Evolutionary conservation across 2,888 invertebrate species (phyloP).

Genomic region (Nomada goodeniana): DNA sequence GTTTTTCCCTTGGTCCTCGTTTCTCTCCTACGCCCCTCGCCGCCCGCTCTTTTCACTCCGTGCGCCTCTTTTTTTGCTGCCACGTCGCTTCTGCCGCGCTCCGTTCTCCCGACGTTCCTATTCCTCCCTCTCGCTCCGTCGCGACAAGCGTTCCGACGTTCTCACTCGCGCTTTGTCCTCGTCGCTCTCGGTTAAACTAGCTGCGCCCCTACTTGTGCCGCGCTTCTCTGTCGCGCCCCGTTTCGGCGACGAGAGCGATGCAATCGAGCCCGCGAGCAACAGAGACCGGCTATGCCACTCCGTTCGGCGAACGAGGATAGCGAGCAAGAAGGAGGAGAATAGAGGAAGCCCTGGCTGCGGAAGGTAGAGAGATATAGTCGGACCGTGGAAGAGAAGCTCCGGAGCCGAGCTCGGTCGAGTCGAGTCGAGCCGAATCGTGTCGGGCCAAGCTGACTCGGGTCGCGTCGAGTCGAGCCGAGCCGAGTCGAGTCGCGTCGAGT

Average conservation of each 20-base stretch:
- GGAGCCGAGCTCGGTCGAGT: conserved; percentile 17
- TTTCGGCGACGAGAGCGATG: conserved; percentile 55
- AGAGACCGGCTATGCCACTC: conserved; percentile 34
- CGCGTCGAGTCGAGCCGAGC: conserved; percentile 34
- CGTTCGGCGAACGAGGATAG: conserved; percentile 28
- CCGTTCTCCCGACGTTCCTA: conserved; percentile 53
- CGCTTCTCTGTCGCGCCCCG: conserved; percentile 45
- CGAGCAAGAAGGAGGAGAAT: conserved; percentile 38
- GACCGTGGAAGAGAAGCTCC: conserved; percentile 1
- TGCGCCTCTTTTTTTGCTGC: conserved; percentile 78
- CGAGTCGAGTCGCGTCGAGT: conserved; percentile 25
- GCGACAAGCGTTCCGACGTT: conserved; percentile 24
- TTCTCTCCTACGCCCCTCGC: conserved; percentile 52
- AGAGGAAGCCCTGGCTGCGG: conserved; percentile 44
- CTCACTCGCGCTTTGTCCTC: conserved; percentile 16
- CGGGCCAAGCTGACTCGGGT: conserved; percentile 28
- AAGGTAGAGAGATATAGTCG: conserved; percentile 30
- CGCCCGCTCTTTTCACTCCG: conserved; percentile 73
- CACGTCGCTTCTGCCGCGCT: conserved; percentile 66
- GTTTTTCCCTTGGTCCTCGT: conserved; percentile 64
- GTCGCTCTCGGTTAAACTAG: conserved; percentile 49
- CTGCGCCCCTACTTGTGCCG: conserved; percentile 32
- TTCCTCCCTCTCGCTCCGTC: conserved; percentile 29
- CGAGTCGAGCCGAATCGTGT: conserved; percentile 25
- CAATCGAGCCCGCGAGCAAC: conserved; percentile 71